Base-by-base conservation (phyloP, 1,140 invertebrate species). In the Philopotamus ludificatus region DNA sequence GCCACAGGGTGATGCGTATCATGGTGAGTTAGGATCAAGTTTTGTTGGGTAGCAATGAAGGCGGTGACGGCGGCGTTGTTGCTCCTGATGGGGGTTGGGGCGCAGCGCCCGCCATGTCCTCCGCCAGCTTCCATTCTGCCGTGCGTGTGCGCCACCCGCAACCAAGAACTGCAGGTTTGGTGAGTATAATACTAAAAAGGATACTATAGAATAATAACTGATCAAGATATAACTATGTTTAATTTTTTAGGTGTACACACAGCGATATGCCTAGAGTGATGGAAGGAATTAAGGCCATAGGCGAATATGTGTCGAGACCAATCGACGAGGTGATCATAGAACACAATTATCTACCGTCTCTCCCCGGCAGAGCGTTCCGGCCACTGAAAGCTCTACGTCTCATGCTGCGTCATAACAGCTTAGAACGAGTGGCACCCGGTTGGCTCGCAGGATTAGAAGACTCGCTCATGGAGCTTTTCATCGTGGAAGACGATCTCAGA, bases 271-370 rank as follows among this genome's bases (percentile, higher is more conserved):
- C 85, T 1, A 86, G 85, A 72, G 89, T 92, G 1, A 74, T 88
- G 54, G 87, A 88, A 70, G 89, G 89, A 7, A 74, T 93, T 8
- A 86, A 89, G 66, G 81, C 85, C 9, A 83, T 91, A 21, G 87
- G 87, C 54, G 83, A 87, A 45, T 83, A 86, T 54, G 77, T 91
- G 18, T 83, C 81, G 51, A 84, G 83, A 41, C 85, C 89, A 8
- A 87, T 94, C 60, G 92, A 93, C 73, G 92, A 94, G 73, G 72
- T 94, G 42, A 92, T 94, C 47, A 80, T 94, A 64, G 92, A 94
- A 77, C 92, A 92, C 70, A 93, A 93, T 74, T 88, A 90, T 70
- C 74, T 93, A 41, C 90, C 90, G 1, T 88, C 91, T 2, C 70
- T 94, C 15, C 90, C 91, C 2, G 91, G 90, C 15, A 85, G 87